These are phyloP conservation scores for Desmophyllum pertusum DNA, from an alignment of 92 coral and sea anemone species.

Conservation along the genomic window DNA sequence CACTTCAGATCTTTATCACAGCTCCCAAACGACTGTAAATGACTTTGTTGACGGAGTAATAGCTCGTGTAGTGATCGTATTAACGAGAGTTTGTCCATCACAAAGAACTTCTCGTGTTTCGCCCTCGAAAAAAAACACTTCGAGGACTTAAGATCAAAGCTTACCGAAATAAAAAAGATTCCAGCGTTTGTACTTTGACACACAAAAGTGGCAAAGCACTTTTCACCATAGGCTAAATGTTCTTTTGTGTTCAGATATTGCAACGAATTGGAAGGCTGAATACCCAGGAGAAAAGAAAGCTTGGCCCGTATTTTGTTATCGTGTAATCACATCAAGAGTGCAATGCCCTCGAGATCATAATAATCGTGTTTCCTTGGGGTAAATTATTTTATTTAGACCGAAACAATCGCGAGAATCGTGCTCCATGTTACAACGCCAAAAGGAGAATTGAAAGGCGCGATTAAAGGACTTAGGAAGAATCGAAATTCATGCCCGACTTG, in stretches of 20 bases:
- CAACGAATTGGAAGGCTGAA: background rate
- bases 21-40: conserved; percentile 21
- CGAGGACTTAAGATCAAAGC: conserved; percentile 30
- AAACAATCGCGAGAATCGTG: background rate
- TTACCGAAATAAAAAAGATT: conserved; percentile 30
- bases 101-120: conserved; percentile 34
- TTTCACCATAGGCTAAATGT: background rate
- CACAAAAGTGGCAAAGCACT: background rate
- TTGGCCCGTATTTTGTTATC: conserved; percentile 6
- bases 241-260: conserved; percentile 21
- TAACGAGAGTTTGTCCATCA: conserved; percentile 19
- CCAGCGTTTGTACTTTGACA: background rate
- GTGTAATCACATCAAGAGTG: background rate
- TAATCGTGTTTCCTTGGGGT: conserved; percentile 1
- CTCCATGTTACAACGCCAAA: background rate
- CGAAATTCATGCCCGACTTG: conserved; percentile 11
- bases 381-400: background rate
- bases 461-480: background rate
- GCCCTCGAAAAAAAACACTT: conserved; percentile 25
- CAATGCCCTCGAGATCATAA: conserved; percentile 1
- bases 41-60: conserved; percentile 28
- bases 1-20: conserved; percentile 22
- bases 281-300: conserved; percentile 10
- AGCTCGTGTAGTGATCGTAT: conserved; percentile 22
- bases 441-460: background rate